Percentiles rank a stretch among this genome's conserved stretches.
phyloP scores from a whole-genome alignment of 2,113 vertebrate genomes.

The Turdus rufiventris region DNA sequence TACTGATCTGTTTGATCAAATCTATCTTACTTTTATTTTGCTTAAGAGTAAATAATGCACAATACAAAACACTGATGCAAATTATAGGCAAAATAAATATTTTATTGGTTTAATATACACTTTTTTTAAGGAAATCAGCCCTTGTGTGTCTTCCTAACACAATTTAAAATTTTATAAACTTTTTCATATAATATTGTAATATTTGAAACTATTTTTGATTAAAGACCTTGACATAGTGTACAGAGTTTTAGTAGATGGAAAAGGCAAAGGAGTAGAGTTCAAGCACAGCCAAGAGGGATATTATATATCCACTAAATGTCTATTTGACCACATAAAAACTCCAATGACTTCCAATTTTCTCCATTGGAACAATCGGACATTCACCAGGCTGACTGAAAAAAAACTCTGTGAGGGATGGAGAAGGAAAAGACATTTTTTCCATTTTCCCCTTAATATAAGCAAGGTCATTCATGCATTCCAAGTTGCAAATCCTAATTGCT shows the following conservation, averaged over 20 bases:
- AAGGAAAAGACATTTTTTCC: slow-evolving; percentile 35
- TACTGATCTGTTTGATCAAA: background rate
- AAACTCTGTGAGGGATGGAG: background rate
- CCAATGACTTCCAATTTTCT: slow-evolving; percentile 1
- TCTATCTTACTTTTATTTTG: background rate
- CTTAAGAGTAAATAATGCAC: background rate
- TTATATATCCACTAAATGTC: slow-evolving; percentile 41
- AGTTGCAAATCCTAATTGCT: slow-evolving; percentile 47
- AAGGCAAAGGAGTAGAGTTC: slow-evolving; percentile 52
- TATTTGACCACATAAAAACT: slow-evolving; percentile 51
- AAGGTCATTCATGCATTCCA: slow-evolving; percentile 53
- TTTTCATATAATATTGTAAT: slow-evolving; percentile 69
- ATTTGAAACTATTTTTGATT: slow-evolving; percentile 66
- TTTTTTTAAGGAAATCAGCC: slow-evolving; percentile 69
- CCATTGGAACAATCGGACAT: background rate
- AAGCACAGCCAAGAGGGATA: slow-evolving; percentile 50
- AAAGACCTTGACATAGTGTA: slow-evolving; percentile 67
- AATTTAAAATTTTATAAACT: slow-evolving; percentile 65
- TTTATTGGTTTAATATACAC: slow-evolving; percentile 79
- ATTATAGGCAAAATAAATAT: slow-evolving; percentile 83
- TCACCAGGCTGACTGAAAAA: slow-evolving; percentile 53
- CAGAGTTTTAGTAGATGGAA: slow-evolving; percentile 51
- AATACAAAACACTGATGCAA: slow-evolving; percentile 14
- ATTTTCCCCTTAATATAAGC: slow-evolving; percentile 29
- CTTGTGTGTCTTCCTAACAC: slow-evolving; percentile 71